These are phyloP conservation scores for Botia almorhae DNA, from an alignment of 2,797 vertebrate species.

Conservation along the genomic window DNA sequence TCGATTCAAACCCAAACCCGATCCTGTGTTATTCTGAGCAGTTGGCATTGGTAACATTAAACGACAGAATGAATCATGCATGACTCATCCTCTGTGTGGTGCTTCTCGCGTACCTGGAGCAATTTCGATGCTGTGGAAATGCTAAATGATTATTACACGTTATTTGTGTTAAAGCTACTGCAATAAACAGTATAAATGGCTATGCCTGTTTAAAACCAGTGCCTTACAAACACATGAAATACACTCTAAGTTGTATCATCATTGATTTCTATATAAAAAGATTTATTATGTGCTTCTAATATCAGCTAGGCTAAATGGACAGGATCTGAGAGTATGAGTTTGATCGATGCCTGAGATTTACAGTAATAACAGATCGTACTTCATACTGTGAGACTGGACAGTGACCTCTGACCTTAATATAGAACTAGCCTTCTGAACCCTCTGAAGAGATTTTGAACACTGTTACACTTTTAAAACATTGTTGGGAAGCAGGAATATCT, in stretches of 20 bases:
- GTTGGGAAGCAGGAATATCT: too few species aligned
- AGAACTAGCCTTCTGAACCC: background rate
- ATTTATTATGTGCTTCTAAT: background rate
- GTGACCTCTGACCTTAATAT: background rate
- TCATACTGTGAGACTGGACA: conserved; percentile 4
- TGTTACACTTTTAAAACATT: too few species aligned
- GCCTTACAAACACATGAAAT: background rate
- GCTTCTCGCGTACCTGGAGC: background rate
- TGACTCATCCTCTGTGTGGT: conserved; percentile 14
- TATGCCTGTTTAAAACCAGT: background rate
- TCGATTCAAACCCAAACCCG: conserved; percentile 34
- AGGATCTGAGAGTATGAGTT: background rate
- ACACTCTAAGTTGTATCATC: background rate
- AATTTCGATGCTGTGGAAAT: conserved; percentile 7
- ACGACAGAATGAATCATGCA: conserved; percentile 33
- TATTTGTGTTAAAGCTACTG: conserved; percentile 7
- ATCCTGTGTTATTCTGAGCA: conserved; percentile 10
- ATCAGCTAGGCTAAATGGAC: background rate
- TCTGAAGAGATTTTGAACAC: too few species aligned
- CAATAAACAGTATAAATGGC: conserved; percentile 15
- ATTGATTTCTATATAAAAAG: background rate
- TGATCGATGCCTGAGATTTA: background rate
- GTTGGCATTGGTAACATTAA: conserved; percentile 26
- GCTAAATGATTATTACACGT: background rate
- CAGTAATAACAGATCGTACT: background rate